Evolutionary conservation across 64 coral and sea anemone genomes (phyloP), one percentile per base, ranked within the genome.

Genomic region (Pachyseris speciosa): DNA sequence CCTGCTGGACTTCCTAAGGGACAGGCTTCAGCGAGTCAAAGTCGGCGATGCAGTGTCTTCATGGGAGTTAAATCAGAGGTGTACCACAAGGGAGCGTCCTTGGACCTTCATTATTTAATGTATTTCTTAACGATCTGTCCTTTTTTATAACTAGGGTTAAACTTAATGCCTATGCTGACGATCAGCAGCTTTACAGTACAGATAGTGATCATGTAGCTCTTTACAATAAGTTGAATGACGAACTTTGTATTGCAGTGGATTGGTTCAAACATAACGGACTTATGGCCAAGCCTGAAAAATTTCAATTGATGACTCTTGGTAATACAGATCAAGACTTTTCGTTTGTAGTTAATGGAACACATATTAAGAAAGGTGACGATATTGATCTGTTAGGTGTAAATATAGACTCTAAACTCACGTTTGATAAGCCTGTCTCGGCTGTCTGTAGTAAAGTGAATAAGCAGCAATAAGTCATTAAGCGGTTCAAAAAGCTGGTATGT

Each of bases 401-500:
- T n/a, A 45, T 45, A 6, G 22, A 59, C 53, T 59, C 53, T 59
- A 59, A 59, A n/a, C 22, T 59, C 17, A 59, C 53, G 22, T 59
- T 59, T 59, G 53, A 59, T 59, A 59, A 59, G 22, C 53, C 9
- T n/a, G 53, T 59, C 22, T 2, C 1, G 22, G 22, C 4, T 59
- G 13, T 84, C 12, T 66, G 57, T 65, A 30, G 57, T 28, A 84
- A 84, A 65, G 80, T 65, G 15, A 84, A 84, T 24, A 38, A 38
- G 80, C 57, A 84, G 33, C 13, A 39, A n/a, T 57, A 84, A 67
- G 80, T 84, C 41, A 43, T 84, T 16, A 64, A 84, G 53, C 53
- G 80, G 30, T 84, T 84, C 25, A 55, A 48, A n/a, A 84, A 66
- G 37, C 58, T 84, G 26, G 1, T 67, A 40, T 26, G 44, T 13